Evolutionary conservation across 2,797 vertebrate species (phyloP).

Genomic region (Diceros bicornis): DNA sequence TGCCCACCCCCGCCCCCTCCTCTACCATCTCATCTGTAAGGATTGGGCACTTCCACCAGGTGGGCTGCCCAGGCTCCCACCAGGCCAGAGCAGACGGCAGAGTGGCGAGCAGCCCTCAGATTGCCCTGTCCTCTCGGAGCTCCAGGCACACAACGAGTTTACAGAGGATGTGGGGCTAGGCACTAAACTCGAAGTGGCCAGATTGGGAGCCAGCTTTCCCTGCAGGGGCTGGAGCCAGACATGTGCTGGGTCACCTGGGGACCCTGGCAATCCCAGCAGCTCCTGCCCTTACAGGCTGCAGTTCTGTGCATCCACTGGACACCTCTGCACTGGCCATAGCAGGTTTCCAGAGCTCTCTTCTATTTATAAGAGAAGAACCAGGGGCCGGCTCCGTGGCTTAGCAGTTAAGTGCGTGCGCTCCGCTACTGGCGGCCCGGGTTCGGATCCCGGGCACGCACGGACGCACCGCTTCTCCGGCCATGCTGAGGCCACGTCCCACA

Average conservation of each 20-base stretch:
- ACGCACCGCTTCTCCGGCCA: too few relatives aligned
- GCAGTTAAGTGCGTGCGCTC: too few relatives aligned
- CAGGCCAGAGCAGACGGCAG: neutral
- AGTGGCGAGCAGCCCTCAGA: neutral
- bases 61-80: neutral
- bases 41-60: neutral
- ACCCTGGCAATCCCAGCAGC: neutral
- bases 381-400: too few relatives aligned
- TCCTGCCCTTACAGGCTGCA: neutral
- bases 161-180: too few relatives aligned
- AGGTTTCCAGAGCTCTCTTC: neutral
- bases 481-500: too few relatives aligned
- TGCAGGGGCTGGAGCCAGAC: neutral
- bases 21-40: neutral
- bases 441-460: too few relatives aligned
- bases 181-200: neutral
- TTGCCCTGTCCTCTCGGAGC: neutral
- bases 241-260: neutral
- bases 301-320: fast-evolving
- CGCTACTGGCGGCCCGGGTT: too few relatives aligned
- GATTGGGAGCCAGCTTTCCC: neutral
- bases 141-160: fast-evolving
- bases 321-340: neutral
- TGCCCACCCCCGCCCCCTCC: fast-evolving
- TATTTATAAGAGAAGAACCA: neutral